Conservation (phyloP, 2,888 invertebrate species). For the Lypha dubia region DNA sequence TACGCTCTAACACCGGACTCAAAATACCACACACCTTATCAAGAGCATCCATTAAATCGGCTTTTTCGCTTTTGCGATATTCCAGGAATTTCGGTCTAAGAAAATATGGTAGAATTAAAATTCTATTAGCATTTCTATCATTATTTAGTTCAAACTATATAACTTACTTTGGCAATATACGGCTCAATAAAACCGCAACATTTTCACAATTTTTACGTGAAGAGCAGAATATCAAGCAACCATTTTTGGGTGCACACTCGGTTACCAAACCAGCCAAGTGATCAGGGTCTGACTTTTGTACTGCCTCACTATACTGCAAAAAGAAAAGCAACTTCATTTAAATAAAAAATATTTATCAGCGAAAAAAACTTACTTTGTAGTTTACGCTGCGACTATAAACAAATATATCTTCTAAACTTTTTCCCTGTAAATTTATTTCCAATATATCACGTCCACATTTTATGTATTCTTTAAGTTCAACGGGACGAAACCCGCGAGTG, state of each 20-base stretch:
- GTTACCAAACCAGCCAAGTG: constrained; percentile 90
- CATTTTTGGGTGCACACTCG: constrained; percentile 91
- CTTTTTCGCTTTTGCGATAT: constrained; percentile 86
- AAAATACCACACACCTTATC: constrained; percentile 87
- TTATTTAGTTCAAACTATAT: neutral
- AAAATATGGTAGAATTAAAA: neutral
- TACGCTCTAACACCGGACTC: constrained; percentile 87
- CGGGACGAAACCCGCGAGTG: constrained; percentile 93
- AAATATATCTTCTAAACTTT: constrained; percentile 84
- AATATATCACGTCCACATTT: constrained; percentile 88
- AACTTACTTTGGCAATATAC: constrained; percentile 84
- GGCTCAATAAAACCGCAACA: constrained; percentile 90
- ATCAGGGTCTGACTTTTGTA: constrained; percentile 89
- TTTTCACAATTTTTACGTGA: constrained; percentile 96
- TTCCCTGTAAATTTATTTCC: constrained; percentile 84
- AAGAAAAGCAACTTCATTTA: neutral
- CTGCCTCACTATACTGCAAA: constrained; percentile 86
- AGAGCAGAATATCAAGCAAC: constrained; percentile 96
- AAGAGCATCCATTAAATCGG: constrained; percentile 85
- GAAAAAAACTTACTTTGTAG: constrained; percentile 80
- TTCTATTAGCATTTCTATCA: neutral
- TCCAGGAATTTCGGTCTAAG: constrained; percentile 84
- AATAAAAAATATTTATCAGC: neutral
- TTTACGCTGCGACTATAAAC: constrained; percentile 84
- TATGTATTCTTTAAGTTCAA: constrained; percentile 91